Evolutionary conservation across 2,797 vertebrate genomes (phyloP).

Genomic region (Margarornis squamiger): DNA sequence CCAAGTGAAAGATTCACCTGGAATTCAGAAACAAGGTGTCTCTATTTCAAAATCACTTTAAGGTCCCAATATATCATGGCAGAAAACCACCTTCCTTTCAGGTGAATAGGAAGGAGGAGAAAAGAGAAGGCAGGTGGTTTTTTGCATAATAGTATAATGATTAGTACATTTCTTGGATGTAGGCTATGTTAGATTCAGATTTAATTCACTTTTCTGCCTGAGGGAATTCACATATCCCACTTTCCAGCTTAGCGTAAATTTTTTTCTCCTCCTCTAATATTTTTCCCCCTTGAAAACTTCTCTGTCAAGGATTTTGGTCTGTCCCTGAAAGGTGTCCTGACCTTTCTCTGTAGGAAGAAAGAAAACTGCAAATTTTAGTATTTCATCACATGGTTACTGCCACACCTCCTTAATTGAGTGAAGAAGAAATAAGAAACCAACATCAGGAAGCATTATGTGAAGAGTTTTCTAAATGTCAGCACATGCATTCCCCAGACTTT

Average conservation of each 20-base stretch:
- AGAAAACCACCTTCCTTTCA: not conserved
- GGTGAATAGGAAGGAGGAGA: not conserved
- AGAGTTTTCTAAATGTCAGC: slow-evolving; percentile 69
- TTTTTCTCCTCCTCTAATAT: not conserved
- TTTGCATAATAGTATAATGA: not conserved
- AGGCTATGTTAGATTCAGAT: not conserved
- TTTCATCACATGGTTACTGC: slow-evolving; percentile 53
- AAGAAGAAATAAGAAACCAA: slow-evolving; percentile 64
- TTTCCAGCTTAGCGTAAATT: slow-evolving; percentile 19
- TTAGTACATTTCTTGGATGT: not conserved
- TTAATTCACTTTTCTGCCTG: not conserved
- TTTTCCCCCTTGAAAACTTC: slow-evolving; percentile 10
- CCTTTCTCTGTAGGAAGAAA: slow-evolving; percentile 48
- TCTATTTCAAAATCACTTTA: not conserved
- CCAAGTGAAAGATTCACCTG: not conserved
- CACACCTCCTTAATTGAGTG: slow-evolving; percentile 65
- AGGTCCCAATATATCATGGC: not conserved
- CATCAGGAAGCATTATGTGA: slow-evolving; percentile 61
- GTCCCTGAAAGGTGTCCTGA: slow-evolving; percentile 41
- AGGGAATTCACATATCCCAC: slow-evolving; percentile 8
- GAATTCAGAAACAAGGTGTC: not conserved
- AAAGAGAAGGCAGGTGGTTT: not conserved
- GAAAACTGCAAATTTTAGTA: slow-evolving; percentile 37
- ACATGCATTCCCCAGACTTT: slow-evolving; percentile 54
- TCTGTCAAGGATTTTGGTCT: slow-evolving; percentile 13